A percentile compares a stretch with the other conserved stretches of the same genome.
Evolutionary conservation across 53 echinoderm and acorn worm species (phyloP).

Genomic region (Echinometra lucunter): DNA sequence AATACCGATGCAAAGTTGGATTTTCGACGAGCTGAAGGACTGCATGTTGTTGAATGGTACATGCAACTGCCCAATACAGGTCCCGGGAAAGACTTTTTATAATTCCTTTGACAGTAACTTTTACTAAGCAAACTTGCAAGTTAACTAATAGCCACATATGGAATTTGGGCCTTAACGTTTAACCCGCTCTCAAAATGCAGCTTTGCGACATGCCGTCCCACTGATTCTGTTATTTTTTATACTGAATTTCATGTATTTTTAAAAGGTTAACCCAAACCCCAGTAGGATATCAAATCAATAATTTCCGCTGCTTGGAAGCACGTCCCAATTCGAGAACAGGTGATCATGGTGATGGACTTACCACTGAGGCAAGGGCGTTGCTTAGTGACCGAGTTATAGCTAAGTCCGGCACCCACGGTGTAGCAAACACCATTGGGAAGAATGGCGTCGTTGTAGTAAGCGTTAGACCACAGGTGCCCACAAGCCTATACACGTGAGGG

Average conservation of each 20-base stretch:
- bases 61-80: too few species aligned
- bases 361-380: constrained; percentile 91
- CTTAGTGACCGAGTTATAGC: constrained; percentile 81
- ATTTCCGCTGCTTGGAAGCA: neutral
- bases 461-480: constrained; percentile 96
- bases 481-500: constrained; percentile 77
- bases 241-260: neutral
- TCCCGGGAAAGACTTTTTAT: too few species aligned
- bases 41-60: neutral
- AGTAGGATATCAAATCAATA: neutral
- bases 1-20: neutral
- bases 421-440: constrained; percentile 98
- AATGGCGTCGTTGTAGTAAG: constrained; percentile 90
- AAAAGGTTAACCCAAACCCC: neutral
- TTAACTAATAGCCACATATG: neutral
- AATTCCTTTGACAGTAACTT: neutral
- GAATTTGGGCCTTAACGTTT: neutral
- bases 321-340: neutral
- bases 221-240: neutral
- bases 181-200: neutral
- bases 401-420: constrained; percentile 77
- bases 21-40: neutral
- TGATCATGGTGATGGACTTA: constrained; percentile 64
- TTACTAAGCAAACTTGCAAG: neutral
- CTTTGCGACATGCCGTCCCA: neutral